Base-by-base conservation (phyloP, 2,797 vertebrate genomes). In the Gallinago nigripennis region DNA sequence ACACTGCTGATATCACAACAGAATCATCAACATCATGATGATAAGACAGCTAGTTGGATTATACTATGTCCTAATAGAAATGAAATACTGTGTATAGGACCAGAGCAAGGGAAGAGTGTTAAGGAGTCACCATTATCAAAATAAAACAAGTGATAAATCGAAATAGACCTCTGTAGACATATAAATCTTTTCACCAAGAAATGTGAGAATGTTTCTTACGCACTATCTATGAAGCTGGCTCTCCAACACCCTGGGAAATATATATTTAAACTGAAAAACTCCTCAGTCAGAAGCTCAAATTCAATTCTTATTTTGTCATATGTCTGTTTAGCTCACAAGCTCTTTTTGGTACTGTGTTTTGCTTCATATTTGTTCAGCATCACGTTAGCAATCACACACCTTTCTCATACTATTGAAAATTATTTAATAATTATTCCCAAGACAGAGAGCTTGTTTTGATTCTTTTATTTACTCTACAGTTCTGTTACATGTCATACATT, bases 401-500 rank as follows among this genome's bases (percentile, higher is more conserved):
- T 88, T 87, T 64, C 64, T 60, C 56, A 56, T 79, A 60, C 18
- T 64, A 91, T 71, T 9, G 7, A 71, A 82, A 91, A 95, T 72
- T 88, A 82, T 87, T 86, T 64, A 79, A 82, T 79, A 94, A 89
- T 77, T 91, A 92, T 69, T 95, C 76, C 51, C 56, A 71, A 92
- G 43, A 80, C 50, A 80, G 72, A 88, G 77, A 70, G 31, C 27
- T 65, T 88, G 43, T 56, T 95, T 57, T n/a, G 39, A 91, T 73
- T 94, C 64, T 85, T 92, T 80, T 88, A 78, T 86, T 95, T 91
- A 96, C 50, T 77, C 64, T 80, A 45, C 43, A 93, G 79, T 73
- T 91, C 68, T 94, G 82, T 76, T 90, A 91, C 80, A 73, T 92
- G 73, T 88, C 91, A 91, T 72, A 88, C 69, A 35, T 61, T 75